A percentile compares a stretch with the other conserved stretches of the same genome.
phyloP scores from a whole-genome alignment of 37 sponge, comb jelly and placozoan species.

The Geodia barretti region DNA sequence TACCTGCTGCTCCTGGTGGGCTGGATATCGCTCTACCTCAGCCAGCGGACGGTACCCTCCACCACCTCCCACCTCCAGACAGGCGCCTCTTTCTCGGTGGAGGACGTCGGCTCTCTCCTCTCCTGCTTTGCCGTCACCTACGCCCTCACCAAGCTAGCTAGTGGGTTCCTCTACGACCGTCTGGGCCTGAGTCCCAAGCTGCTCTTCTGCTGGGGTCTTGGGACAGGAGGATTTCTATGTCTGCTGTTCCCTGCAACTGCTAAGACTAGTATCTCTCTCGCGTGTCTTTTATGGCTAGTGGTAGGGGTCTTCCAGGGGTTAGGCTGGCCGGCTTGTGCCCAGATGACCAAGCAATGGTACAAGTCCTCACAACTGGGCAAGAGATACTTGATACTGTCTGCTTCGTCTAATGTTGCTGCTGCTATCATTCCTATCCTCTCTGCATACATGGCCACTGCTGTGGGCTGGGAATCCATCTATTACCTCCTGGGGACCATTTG shows the following conservation, averaged over 20 bases:
- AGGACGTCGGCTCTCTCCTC: constrained; percentile 39
- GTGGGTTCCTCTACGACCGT: constrained; percentile 34
- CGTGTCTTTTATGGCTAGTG: not conserved
- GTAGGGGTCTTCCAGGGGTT: constrained; percentile 28
- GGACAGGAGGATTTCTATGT: not conserved
- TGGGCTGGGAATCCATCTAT: not conserved
- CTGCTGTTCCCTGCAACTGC: constrained; percentile 26
- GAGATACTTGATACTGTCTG: constrained; percentile 30
- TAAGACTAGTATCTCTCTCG: not conserved
- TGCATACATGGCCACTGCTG: not conserved
- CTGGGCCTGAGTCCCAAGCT: not conserved
- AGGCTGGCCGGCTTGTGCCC: constrained; percentile 56
- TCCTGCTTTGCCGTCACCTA: constrained; percentile 31
- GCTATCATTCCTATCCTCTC: constrained; percentile 9
- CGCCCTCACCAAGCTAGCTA: constrained; percentile 25
- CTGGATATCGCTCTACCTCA: constrained; percentile 28
- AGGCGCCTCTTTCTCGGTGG: constrained; percentile 5
- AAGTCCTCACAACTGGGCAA: constrained; percentile 25
- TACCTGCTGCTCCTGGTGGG: constrained; percentile 1
- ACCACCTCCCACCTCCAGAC: constrained; percentile 2
- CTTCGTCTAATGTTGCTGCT: constrained; percentile 32
- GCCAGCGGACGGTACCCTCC: not conserved
- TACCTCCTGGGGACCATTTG: not conserved
- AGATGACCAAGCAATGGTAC: constrained; percentile 41
- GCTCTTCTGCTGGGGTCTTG: constrained; percentile 25